Evolutionary conservation across 2,113 vertebrate species (phyloP).

Genomic region (Clupea harengus): DNA sequence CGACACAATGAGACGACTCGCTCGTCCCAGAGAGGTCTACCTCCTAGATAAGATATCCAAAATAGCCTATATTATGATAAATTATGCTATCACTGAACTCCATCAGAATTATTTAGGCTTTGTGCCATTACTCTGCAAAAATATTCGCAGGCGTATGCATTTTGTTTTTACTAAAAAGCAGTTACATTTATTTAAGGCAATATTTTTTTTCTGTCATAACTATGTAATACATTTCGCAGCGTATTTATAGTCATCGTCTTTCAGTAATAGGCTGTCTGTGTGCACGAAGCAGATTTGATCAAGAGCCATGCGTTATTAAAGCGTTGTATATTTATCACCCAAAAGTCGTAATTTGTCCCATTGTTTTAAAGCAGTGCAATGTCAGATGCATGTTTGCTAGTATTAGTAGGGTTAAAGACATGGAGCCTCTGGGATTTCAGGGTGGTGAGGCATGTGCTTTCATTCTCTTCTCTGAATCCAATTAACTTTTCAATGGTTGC

Average conservation of each 20-base stretch:
- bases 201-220: no score
- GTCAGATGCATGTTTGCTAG: not conserved
- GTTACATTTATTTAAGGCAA: no score
- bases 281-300: no score
- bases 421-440: conserved; percentile 34
- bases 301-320: not conserved
- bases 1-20: not conserved
- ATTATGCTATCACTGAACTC: no score
- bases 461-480: conserved; percentile 39
- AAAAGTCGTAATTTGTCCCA: not conserved
- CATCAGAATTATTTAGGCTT: not conserved
- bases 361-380: not conserved
- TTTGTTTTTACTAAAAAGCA: no score
- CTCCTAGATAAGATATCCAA: not conserved
- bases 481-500: conserved; percentile 45
- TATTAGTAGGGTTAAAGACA: not conserved
- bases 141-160: not conserved
- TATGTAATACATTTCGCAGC: no score
- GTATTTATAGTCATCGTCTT: no score
- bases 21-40: not conserved
- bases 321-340: not conserved
- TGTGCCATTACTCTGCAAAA: not conserved
- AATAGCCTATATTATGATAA: not conserved
- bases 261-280: no score
- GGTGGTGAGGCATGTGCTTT: conserved; percentile 32